Conservation (phyloP, 2,113 vertebrate species). For the Gambusia holbrooki region DNA sequence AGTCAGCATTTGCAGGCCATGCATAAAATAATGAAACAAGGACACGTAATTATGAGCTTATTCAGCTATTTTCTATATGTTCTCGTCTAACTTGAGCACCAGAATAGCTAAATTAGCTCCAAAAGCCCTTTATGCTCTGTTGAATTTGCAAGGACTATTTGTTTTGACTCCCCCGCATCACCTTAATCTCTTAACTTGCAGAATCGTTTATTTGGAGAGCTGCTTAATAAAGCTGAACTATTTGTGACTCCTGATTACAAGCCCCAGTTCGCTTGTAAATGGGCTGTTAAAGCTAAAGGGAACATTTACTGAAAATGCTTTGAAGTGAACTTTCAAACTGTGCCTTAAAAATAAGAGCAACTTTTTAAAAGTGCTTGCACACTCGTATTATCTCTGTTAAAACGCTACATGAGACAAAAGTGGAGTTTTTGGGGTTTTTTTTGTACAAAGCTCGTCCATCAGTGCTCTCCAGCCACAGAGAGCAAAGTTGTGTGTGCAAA, state of each 20-base stretch:
- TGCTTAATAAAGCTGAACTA: slow-evolving; percentile 35
- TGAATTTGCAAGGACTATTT: slow-evolving; percentile 27
- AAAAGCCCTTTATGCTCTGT: slow-evolving; percentile 30
- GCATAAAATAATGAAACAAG: slow-evolving; percentile 9
- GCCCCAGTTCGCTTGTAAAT: slow-evolving; percentile 27
- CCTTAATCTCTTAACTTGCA: slow-evolving; percentile 16
- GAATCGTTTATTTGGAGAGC: slow-evolving; percentile 22
- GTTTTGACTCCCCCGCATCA: background rate
- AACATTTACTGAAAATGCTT: slow-evolving; percentile 26
- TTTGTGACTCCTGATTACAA: slow-evolving; percentile 42
- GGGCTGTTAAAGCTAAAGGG: slow-evolving; percentile 27
- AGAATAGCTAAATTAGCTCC: slow-evolving; percentile 24
- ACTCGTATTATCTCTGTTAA: slow-evolving; percentile 37
- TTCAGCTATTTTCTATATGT: slow-evolving; percentile 15
- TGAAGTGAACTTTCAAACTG: slow-evolving; percentile 36
- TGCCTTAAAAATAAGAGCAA: slow-evolving; percentile 30
- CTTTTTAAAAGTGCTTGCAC: slow-evolving; percentile 15
- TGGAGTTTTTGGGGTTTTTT: slow-evolving; percentile 30
- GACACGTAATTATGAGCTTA: slow-evolving; percentile 2
- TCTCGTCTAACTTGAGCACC: background rate
- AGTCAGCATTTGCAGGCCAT: slow-evolving; percentile 23
- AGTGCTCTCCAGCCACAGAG: slow-evolving; percentile 16
- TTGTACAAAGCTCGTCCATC: slow-evolving; percentile 38
- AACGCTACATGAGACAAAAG: slow-evolving; percentile 20
- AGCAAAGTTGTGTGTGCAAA: slow-evolving; percentile 9